Evolutionary conservation across 2,888 invertebrate genomes (phyloP).

Genomic region (Platerodrilus igneus): DNA sequence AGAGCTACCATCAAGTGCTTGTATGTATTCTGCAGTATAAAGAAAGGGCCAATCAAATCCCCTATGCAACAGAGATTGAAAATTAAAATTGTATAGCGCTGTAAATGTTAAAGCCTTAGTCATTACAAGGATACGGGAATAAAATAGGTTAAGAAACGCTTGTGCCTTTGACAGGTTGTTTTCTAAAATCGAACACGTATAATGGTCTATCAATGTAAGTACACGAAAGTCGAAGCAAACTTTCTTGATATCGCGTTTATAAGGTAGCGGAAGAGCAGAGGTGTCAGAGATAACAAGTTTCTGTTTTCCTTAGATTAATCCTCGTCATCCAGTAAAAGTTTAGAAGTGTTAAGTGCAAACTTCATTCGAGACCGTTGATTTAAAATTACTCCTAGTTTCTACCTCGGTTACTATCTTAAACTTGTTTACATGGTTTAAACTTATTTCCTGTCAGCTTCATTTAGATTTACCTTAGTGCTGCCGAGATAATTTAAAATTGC

Average conservation of each 20-base stretch:
- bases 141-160: too few relatives aligned
- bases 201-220: too few relatives aligned
- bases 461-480: too few relatives aligned
- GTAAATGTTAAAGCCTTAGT: too few relatives aligned
- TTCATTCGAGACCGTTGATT: constrained; percentile 23
- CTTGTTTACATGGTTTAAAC: constrained; percentile 21
- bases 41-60: constrained; percentile 24
- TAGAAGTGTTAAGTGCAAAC: constrained; percentile 22
- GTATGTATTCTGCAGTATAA: constrained; percentile 21
- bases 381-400: constrained; percentile 21
- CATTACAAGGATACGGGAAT: too few relatives aligned
- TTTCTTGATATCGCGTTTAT: constrained; percentile 16
- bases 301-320: constrained; percentile 25
- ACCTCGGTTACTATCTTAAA: constrained; percentile 17
- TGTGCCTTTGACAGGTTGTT: too few relatives aligned
- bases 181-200: too few relatives aligned
- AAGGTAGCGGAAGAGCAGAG: constrained; percentile 18
- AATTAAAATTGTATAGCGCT: constrained; percentile 30
- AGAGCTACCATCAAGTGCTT: constrained; percentile 24
- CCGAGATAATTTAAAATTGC: too few relatives aligned
- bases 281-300: constrained; percentile 25
- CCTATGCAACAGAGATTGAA: constrained; percentile 25
- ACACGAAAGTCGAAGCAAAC: constrained; percentile 18
- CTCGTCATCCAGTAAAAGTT: constrained; percentile 24
- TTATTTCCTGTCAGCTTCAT: constrained; percentile 17